These are phyloP conservation scores for Leucoptera coffeella DNA, from an alignment of 2,888 invertebrate species.

Conservation along the genomic window DNA sequence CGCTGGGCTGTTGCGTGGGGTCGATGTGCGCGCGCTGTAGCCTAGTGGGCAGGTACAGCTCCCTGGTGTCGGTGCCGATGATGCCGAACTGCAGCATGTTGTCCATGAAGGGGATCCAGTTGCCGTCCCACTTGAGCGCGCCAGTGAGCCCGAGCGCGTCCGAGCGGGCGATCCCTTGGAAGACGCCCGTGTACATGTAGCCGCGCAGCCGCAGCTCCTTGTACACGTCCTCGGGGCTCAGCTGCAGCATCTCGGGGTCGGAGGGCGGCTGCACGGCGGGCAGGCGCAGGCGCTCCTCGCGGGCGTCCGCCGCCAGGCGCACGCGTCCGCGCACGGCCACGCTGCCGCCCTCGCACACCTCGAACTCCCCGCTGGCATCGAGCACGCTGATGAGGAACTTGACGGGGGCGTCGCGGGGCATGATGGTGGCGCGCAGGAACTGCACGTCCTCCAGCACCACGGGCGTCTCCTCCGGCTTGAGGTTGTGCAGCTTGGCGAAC, in stretches of 20 bases:
- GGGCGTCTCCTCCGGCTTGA: conserved; percentile 70
- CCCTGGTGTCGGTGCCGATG: conserved; percentile 67
- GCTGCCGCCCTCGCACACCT: conserved; percentile 81
- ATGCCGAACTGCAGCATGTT: conserved; percentile 93
- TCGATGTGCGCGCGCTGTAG: conserved; percentile 77
- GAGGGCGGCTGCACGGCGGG: conserved; percentile 12
- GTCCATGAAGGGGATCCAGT: conserved; percentile 95
- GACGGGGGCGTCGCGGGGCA: conserved; percentile 75
- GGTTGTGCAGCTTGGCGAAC: conserved; percentile 71
- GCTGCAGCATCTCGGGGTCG: conserved; percentile 34
- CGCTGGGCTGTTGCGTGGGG: conserved; percentile 60
- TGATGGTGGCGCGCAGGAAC: conserved; percentile 89
- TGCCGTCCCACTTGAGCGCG: conserved; percentile 75
- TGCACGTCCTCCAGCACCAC: conserved; percentile 86
- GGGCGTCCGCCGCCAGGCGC: conserved; percentile 55
- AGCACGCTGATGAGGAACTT: conserved; percentile 80
- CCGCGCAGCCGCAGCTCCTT: conserved; percentile 81
- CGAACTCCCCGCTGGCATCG: conserved; percentile 77
- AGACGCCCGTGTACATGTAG: conserved; percentile 77
- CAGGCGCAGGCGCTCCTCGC: conserved; percentile 57
- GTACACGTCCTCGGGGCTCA: conserved; percentile 69
- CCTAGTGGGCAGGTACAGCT: conserved; percentile 85
- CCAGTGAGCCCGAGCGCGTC: conserved; percentile 69
- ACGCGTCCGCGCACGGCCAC: conserved; percentile 78
- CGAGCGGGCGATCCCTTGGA: conserved; percentile 72